A percentile compares a stretch with the other conserved stretches of the same genome.
phyloP scores from a whole-genome alignment of 2,888 invertebrate species.

The Diachrysia chrysitis region DNA sequence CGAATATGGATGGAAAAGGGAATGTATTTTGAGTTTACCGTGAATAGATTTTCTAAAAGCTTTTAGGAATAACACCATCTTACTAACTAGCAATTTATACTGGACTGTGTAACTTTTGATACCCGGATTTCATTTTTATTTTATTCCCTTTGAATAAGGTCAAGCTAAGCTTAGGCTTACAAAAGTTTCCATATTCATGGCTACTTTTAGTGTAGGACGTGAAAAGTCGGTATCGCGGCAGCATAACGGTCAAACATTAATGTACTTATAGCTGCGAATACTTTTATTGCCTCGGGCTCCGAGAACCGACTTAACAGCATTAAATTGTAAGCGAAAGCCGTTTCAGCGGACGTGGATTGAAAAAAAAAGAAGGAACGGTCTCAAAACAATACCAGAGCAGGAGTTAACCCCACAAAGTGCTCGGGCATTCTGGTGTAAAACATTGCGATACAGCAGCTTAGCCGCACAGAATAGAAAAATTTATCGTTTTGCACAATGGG shows the following conservation, averaged over 20 bases:
- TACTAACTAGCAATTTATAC: not conserved
- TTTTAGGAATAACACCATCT: conserved; percentile 6
- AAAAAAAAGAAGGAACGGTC: conserved; percentile 54
- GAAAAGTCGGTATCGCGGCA: not conserved
- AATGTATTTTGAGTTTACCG: conserved; percentile 11
- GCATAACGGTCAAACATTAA: conserved; percentile 12
- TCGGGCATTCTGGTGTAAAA: conserved; percentile 55
- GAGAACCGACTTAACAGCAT: conserved; percentile 51
- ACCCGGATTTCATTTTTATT: not conserved
- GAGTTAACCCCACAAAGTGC: conserved; percentile 63
- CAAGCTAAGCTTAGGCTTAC: not conserved
- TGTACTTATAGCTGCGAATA: conserved; percentile 20
- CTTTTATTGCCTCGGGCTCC: conserved; percentile 15
- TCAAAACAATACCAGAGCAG: conserved; percentile 65
- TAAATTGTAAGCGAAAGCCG: conserved; percentile 60
- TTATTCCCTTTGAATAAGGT: not conserved
- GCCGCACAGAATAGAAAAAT: conserved; percentile 76
- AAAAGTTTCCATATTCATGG: not conserved
- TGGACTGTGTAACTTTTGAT: not conserved
- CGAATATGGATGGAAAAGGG: conserved; percentile 20
- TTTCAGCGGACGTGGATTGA: conserved; percentile 55
- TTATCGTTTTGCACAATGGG: conserved; percentile 82
- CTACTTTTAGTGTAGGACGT: not conserved
- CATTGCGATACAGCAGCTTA: conserved; percentile 74
- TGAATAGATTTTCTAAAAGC: conserved; percentile 18